Percentiles rank a stretch among this genome's conserved stretches.
phyloP scores from a whole-genome alignment of 2,113 vertebrate genomes.

The Pipa parva region DNA sequence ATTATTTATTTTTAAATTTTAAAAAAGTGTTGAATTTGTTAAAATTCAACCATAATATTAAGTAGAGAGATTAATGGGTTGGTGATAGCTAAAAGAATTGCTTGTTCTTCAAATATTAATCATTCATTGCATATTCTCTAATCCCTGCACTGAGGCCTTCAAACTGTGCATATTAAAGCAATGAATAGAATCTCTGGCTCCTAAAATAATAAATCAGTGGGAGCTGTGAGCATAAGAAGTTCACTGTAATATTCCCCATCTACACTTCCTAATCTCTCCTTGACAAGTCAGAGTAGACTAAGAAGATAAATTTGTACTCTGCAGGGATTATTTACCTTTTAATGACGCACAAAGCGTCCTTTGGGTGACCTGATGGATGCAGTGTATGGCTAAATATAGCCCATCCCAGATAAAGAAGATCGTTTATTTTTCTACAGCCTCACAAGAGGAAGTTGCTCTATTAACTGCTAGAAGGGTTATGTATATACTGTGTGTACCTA shows the following conservation, averaged over 20 bases:
- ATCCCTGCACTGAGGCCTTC: neutral
- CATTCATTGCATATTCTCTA: neutral
- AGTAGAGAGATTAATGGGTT: too few species aligned
- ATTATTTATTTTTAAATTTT: too few species aligned
- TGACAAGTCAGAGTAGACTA: constrained; percentile 4
- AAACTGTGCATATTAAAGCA: neutral
- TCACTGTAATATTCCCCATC: constrained; percentile 8
- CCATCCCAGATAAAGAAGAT: neutral
- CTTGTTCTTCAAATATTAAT: neutral
- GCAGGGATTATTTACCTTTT: constrained; percentile 6
- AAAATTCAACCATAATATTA: too few species aligned
- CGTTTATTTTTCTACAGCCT: neutral
- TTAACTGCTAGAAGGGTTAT: neutral
- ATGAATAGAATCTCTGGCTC: constrained; percentile 4
- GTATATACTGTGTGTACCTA: neutral
- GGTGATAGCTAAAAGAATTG: too few species aligned
- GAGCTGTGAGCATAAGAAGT: neutral
- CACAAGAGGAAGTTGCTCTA: neutral
- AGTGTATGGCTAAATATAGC: neutral
- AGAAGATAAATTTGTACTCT: neutral
- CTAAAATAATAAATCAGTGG: constrained; percentile 1
- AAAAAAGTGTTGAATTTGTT: too few species aligned
- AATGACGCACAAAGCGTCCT: constrained; percentile 3
- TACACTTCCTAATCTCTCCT: constrained; percentile 7
- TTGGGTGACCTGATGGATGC: neutral